These are phyloP conservation scores for Sprattus sprattus DNA, from an alignment of 2,113 vertebrate genomes.

Conservation along the genomic window DNA sequence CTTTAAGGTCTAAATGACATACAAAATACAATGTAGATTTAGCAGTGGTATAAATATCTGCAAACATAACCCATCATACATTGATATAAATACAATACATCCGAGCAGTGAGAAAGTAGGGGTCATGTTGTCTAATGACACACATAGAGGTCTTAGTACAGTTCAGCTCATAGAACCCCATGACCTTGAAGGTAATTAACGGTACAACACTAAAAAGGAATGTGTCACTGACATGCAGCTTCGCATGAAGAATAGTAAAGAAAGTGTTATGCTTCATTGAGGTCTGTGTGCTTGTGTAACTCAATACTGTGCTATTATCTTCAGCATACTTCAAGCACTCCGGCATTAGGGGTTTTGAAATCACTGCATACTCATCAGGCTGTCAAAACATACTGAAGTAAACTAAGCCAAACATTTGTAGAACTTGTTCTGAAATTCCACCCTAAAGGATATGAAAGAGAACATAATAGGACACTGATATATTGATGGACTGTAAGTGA, in stretches of 20 bases:
- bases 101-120: no score
- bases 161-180: no score
- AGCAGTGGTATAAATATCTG: not conserved
- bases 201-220: no score
- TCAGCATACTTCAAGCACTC: not conserved
- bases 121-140: no score
- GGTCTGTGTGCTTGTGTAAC: not conserved
- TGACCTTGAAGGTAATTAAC: no score
- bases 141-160: no score
- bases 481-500: no score
- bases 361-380: slow-evolving; percentile 18
- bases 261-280: no score
- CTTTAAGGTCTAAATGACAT: no score
- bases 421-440: slow-evolving; percentile 55
- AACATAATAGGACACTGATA: not conserved
- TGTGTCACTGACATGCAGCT: no score
- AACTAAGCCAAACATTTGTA: slow-evolving; percentile 49
- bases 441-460: slow-evolving; percentile 21
- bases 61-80: not conserved
- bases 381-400: slow-evolving; percentile 46
- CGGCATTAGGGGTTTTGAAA: not conserved
- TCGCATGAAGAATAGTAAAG: not conserved
- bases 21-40: not conserved
- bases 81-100: not conserved
- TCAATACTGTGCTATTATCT: not conserved